phyloP scores from a whole-genome alignment of 2,797 vertebrate genomes.

The Setipinna tenuifilis region DNA sequence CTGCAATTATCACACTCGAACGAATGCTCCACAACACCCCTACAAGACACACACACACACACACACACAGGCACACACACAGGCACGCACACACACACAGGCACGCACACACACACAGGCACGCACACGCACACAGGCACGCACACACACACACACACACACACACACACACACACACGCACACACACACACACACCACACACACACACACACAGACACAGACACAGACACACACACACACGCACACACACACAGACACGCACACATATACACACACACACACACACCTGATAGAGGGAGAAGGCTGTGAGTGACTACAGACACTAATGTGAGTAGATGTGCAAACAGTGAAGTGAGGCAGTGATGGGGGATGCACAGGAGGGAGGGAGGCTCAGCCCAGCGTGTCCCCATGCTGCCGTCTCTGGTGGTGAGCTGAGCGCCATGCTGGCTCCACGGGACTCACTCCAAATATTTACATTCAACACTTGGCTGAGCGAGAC shows the following conservation, averaged over 20 bases:
- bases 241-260: slow-evolving; percentile 2
- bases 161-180: slow-evolving; percentile 25
- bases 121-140: neutral
- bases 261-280: slow-evolving; percentile 9
- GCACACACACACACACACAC: slow-evolving; percentile 27
- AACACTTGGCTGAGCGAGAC: neutral
- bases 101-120: neutral
- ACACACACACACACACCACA: neutral
- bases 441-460: neutral
- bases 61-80: slow-evolving; percentile 31
- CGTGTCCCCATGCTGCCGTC: neutral
- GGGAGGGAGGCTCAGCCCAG: neutral
- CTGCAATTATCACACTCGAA: slow-evolving; percentile 75
- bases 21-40: slow-evolving; percentile 35
- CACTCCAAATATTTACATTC: slow-evolving; percentile 13
- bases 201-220: slow-evolving; percentile 8
- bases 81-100: neutral
- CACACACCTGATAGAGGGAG: neutral
- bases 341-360: neutral
- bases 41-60: slow-evolving; percentile 14
- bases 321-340: neutral
- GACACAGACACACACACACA: neutral
- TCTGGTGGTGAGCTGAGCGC: neutral
- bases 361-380: neutral
- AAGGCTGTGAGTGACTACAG: no score